phyloP scores from a whole-genome alignment of 2,797 vertebrate genomes.

The Pangasius mekongensis region DNA sequence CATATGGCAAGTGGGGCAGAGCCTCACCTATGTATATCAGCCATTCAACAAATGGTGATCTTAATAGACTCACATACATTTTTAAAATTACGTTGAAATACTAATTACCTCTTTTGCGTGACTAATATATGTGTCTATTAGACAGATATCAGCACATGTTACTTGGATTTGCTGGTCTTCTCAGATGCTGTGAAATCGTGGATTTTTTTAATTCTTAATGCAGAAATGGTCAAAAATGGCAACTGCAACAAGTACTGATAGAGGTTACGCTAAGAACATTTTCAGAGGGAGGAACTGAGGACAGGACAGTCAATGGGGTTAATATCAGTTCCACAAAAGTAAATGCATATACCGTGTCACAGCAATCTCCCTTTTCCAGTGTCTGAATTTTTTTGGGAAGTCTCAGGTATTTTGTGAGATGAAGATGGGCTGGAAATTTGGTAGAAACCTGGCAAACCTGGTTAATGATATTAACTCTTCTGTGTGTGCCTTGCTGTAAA shows the following conservation, averaged over 20 bases:
- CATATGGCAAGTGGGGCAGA: background rate
- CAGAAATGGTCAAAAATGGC: background rate
- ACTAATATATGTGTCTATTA: background rate
- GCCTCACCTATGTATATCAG: background rate
- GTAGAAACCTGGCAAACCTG: background rate
- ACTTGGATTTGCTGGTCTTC: background rate
- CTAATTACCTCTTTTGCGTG: too few species aligned
- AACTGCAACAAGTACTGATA: background rate
- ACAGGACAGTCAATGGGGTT: background rate
- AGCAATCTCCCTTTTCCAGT: background rate
- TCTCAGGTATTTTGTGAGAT: background rate
- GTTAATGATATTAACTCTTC: background rate
- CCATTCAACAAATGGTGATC: background rate
- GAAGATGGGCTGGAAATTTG: background rate
- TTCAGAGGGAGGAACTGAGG: background rate
- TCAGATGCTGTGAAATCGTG: background rate
- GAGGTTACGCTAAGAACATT: background rate
- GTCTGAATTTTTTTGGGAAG: background rate
- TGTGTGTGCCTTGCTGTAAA: background rate
- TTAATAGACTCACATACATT: background rate
- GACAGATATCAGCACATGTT: background rate
- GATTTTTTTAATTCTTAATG: background rate
- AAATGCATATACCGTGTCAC: background rate
- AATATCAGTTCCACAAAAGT: too few species aligned
- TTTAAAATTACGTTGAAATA: background rate